These are phyloP conservation scores for Drosophila neonasuta DNA, from an alignment of 2,888 invertebrate genomes.

Conservation along the genomic window DNA sequence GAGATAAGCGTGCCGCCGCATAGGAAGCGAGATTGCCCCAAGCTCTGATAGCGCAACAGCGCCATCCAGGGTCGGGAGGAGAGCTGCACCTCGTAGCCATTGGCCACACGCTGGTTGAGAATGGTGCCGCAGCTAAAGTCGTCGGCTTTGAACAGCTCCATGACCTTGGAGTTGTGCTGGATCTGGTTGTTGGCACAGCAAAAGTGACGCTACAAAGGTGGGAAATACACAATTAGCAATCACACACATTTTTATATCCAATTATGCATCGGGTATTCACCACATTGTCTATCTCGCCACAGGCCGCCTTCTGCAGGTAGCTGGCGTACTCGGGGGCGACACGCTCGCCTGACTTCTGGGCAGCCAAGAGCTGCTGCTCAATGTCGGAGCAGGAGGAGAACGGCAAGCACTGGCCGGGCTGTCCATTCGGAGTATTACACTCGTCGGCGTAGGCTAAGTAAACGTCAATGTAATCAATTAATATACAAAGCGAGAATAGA, in stretches of 20 bases:
- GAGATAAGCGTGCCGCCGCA: constrained; percentile 73
- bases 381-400: constrained; percentile 65
- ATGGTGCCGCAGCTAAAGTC: constrained; percentile 58
- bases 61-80: constrained; percentile 76
- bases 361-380: constrained; percentile 43
- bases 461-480: constrained; percentile 43
- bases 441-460: constrained; percentile 65
- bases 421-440: constrained; percentile 61
- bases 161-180: constrained; percentile 67
- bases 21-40: constrained; percentile 49
- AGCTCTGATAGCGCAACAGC: constrained; percentile 59
- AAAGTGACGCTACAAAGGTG: constrained; percentile 60
- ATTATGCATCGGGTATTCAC: constrained; percentile 35
- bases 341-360: constrained; percentile 26
- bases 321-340: constrained; percentile 40
- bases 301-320: constrained; percentile 51
- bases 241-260: not conserved
- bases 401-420: constrained; percentile 68
- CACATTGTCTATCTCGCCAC: constrained; percentile 56
- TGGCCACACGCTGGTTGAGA: constrained; percentile 60
- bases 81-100: constrained; percentile 68
- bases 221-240: not conserved
- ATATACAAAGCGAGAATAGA: constrained; percentile 2
- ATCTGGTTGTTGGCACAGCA: constrained; percentile 65
- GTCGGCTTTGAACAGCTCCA: constrained; percentile 43